Conservation (phyloP, 1,140 invertebrate genomes). For the Hesperophylax magnus region DNA sequence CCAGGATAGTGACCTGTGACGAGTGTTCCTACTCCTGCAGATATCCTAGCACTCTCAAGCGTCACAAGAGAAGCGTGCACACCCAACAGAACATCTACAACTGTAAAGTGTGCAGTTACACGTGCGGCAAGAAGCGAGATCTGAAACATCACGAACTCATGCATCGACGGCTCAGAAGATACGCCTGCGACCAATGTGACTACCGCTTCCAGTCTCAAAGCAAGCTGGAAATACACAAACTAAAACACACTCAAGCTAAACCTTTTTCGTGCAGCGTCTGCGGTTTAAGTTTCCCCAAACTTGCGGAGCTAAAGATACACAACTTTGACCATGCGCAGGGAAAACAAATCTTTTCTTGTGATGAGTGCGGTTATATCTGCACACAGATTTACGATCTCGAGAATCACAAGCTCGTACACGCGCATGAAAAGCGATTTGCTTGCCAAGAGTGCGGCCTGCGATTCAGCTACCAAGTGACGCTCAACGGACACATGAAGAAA, state of each 20-base stretch:
- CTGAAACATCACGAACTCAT: conserved; percentile 37
- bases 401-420: conserved; percentile 68
- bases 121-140: conserved; percentile 31
- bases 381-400: conserved; percentile 60
- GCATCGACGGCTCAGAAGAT: conserved; percentile 8
- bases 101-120: conserved; percentile 66
- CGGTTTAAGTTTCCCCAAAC: conserved; percentile 65
- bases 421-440: conserved; percentile 66
- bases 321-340: conserved; percentile 30
- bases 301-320: conserved; percentile 60
- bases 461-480: conserved; percentile 34
- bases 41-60: conserved; percentile 59
- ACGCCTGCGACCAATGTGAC: conserved; percentile 41
- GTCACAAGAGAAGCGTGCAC: conserved; percentile 67
- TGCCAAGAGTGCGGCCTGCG: conserved; percentile 26
- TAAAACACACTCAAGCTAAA: conserved; percentile 46
- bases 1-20: conserved; percentile 27
- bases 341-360: conserved; percentile 33
- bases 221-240: conserved; percentile 33
- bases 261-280: conserved; percentile 56
- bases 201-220: conserved; percentile 30
- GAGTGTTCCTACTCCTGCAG: conserved; percentile 23
- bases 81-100: conserved; percentile 68
- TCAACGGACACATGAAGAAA: conserved; percentile 40
- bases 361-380: conserved; percentile 39